A percentile compares a stretch with the other conserved stretches of the same genome.
Conservation (phyloP, 1,140 invertebrate genomes). For the Bombus cullumanus region DNA sequence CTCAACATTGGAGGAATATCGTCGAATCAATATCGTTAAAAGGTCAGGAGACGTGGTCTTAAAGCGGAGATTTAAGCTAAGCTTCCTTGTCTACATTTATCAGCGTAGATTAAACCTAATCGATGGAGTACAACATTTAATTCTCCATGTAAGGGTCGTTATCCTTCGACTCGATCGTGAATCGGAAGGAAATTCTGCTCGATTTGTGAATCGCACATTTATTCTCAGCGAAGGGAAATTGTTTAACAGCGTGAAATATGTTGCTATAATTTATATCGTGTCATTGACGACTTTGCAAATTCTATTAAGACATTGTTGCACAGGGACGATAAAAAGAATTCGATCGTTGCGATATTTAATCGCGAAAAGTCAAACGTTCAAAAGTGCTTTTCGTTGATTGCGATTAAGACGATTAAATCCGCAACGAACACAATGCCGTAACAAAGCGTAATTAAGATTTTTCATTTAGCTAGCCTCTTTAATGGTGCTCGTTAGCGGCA, state of each 20-base stretch:
- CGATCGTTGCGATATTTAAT: slow-evolving; percentile 14
- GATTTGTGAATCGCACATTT: too few relatives aligned
- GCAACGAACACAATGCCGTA: background rate
- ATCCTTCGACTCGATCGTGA: background rate
- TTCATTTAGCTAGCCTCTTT: slow-evolving; percentile 22
- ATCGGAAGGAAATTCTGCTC: background rate
- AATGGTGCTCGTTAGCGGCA: slow-evolving; percentile 24
- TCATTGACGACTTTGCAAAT: background rate
- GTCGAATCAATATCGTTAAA: slow-evolving; percentile 34
- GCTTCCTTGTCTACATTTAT: slow-evolving; percentile 6
- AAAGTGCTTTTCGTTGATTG: background rate
- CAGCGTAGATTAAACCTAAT: slow-evolving; percentile 28
- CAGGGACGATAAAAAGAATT: background rate
- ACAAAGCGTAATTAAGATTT: slow-evolving; percentile 15
- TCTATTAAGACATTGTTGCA: background rate
- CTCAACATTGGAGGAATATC: background rate
- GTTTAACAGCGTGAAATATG: background rate
- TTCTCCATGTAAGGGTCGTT: background rate
- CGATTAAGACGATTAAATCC: slow-evolving; percentile 35
- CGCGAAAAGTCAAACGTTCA: background rate
- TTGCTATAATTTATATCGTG: background rate
- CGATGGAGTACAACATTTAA: slow-evolving; percentile 18
- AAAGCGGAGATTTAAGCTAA: slow-evolving; percentile 10
- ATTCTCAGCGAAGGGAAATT: too few relatives aligned
- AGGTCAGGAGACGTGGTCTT: background rate